phyloP scores from a whole-genome alignment of 2,113 vertebrate species.

The Hucho hucho region DNA sequence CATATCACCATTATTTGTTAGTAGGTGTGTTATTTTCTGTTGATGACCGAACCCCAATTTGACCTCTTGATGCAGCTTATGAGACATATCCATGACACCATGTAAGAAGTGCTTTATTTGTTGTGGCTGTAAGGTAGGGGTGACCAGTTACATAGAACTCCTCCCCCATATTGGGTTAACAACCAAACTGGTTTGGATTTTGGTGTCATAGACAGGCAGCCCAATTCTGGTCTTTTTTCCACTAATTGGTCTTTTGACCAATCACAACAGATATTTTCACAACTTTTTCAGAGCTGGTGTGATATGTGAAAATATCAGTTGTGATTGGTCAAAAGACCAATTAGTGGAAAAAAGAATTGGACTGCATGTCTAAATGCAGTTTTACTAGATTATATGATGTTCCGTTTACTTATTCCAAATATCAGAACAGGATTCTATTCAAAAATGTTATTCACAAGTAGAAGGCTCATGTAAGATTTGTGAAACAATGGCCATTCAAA shows the following conservation, averaged over 20 bases:
- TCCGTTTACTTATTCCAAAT: background rate
- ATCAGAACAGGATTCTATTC: background rate
- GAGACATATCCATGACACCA: background rate
- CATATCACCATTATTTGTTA: no score
- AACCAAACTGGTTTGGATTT: slow-evolving; percentile 1
- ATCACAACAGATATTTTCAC: no score
- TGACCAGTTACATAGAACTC: background rate
- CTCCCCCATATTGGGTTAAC: background rate
- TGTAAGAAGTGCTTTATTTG: background rate
- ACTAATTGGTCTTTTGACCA: no score
- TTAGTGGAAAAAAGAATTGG: no score
- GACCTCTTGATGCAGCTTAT: background rate
- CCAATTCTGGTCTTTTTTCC: no score
- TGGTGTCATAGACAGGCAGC: no score
- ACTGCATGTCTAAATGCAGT: no score
- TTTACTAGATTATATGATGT: background rate
- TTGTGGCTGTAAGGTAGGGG: background rate
- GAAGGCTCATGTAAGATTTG: background rate
- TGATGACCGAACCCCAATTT: background rate
- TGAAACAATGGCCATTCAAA: no score
- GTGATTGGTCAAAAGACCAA: no score
- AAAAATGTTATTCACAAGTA: background rate
- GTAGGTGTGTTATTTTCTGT: background rate
- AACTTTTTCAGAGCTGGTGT: no score
- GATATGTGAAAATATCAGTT: no score